phyloP scores from a whole-genome alignment of 2,888 invertebrate genomes.

The Heliconius erato region DNA sequence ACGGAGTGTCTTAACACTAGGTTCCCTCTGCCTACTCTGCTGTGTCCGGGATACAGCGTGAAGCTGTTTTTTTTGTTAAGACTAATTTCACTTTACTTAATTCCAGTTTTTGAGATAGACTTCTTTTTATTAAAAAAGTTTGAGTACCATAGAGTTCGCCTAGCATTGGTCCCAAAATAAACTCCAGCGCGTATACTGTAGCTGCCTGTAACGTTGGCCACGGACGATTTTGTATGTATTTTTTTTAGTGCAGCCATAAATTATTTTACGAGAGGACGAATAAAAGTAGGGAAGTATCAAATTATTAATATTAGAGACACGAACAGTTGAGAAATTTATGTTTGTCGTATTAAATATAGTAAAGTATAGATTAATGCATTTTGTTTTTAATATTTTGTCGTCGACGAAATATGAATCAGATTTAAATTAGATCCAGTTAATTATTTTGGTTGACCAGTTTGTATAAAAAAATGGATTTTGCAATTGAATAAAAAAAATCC shows the following conservation, averaged over 20 bases:
- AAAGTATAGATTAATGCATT: neutral
- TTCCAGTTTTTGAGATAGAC: neutral
- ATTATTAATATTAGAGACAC: conserved; percentile 3
- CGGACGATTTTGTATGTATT: conserved; percentile 58
- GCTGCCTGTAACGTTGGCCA: conserved; percentile 55
- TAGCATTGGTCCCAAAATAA: conserved; percentile 66
- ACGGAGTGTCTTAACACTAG: too few relatives aligned
- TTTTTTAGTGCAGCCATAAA: conserved; percentile 37
- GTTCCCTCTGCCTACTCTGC: too few relatives aligned
- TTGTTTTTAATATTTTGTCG: neutral
- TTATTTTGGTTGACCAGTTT: too few relatives aligned
- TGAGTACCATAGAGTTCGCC: conserved; percentile 57
- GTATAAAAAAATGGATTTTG: too few relatives aligned
- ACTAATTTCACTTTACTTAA: too few relatives aligned
- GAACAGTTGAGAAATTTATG: neutral
- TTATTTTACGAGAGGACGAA: conserved; percentile 24
- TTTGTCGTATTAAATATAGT: neutral
- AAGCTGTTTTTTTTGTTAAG: too few relatives aligned
- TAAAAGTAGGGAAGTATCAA: conserved; percentile 22
- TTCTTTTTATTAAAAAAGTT: conserved; percentile 51
- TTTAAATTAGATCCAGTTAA: too few relatives aligned
- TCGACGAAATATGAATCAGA: too few relatives aligned
- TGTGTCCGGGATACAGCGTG: too few relatives aligned
- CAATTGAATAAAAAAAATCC: too few relatives aligned
- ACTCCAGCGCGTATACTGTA: conserved; percentile 56